Evolutionary conservation across 2,797 vertebrate genomes (phyloP).

Genomic region (Dendrocincla tyrannina): DNA sequence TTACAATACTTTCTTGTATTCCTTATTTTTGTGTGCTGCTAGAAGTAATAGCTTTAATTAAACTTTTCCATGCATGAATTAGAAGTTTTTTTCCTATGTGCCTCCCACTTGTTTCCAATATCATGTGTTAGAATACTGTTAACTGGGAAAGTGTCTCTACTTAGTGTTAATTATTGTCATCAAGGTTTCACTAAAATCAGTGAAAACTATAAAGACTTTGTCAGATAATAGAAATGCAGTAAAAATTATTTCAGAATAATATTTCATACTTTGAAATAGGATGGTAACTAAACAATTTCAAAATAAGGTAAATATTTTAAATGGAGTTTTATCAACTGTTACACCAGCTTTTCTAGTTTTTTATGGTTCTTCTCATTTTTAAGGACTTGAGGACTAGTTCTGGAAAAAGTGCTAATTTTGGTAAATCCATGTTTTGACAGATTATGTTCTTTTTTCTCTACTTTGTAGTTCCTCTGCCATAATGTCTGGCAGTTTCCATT

Average conservation of each 20-base stretch:
- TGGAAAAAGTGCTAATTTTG: background rate
- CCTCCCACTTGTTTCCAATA: background rate
- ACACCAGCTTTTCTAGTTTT: background rate
- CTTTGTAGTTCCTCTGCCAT: background rate
- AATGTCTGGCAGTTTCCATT: background rate
- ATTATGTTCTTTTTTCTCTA: background rate
- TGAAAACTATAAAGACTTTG: background rate
- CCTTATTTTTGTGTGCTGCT: background rate
- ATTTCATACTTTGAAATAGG: background rate
- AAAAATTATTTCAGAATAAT: background rate
- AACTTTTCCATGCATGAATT: background rate
- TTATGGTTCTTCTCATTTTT: background rate
- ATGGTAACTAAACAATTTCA: background rate
- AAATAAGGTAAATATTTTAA: background rate
- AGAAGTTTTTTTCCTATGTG: background rate
- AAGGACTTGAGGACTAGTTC: background rate
- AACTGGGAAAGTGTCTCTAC: background rate
- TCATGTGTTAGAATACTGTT: background rate
- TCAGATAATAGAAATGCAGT: background rate
- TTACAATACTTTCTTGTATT: background rate
- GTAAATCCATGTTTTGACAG: background rate
- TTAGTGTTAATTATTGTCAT: background rate
- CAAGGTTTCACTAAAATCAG: background rate
- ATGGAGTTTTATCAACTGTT: background rate
- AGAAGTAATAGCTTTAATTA: conserved; percentile 2